Evolutionary conservation across 1,140 invertebrate genomes (phyloP).

Genomic region (Drosophila ironensis): DNA sequence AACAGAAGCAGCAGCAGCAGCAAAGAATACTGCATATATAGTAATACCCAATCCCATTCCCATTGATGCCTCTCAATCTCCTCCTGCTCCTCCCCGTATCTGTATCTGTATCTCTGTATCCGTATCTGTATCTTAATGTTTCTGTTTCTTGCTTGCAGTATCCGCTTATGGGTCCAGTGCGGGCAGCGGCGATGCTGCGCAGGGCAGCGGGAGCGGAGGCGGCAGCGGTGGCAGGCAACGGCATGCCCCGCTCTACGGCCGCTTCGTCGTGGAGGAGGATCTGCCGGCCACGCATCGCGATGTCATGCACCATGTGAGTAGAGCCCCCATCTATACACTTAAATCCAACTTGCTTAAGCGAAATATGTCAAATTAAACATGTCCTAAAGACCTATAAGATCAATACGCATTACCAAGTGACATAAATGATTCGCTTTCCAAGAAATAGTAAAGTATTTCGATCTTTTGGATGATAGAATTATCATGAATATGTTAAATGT

Average conservation of each 20-base stretch:
- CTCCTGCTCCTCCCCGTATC: background rate
- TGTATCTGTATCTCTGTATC: background rate
- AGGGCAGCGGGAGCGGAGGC: constrained; percentile 54
- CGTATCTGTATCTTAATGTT: constrained; percentile 1
- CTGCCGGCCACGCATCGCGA: constrained; percentile 83
- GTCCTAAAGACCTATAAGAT: too few relatives aligned
- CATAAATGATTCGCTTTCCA: too few relatives aligned
- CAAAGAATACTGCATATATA: too few relatives aligned
- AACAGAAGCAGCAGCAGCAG: too few relatives aligned
- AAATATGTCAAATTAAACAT: too few relatives aligned
- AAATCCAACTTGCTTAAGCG: too few relatives aligned
- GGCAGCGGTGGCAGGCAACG: constrained; percentile 80
- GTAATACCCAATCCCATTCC: background rate
- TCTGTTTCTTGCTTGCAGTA: constrained; percentile 53
- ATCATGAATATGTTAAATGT: too few relatives aligned
- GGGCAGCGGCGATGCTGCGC: constrained; percentile 59
- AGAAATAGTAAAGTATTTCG: too few relatives aligned
- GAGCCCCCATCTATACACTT: too few relatives aligned
- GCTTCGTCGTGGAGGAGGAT: constrained; percentile 93
- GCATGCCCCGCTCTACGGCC: constrained; percentile 92
- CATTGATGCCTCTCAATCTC: background rate
- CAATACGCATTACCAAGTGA: too few relatives aligned
- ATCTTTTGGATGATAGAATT: too few relatives aligned
- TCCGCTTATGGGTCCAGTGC: constrained; percentile 80
- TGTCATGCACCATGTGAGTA: constrained; percentile 82